Evolutionary conservation across 2,888 invertebrate genomes (phyloP), one percentile per base, ranked within the genome.

Genomic region (Scelioninae gen. 1): DNA sequence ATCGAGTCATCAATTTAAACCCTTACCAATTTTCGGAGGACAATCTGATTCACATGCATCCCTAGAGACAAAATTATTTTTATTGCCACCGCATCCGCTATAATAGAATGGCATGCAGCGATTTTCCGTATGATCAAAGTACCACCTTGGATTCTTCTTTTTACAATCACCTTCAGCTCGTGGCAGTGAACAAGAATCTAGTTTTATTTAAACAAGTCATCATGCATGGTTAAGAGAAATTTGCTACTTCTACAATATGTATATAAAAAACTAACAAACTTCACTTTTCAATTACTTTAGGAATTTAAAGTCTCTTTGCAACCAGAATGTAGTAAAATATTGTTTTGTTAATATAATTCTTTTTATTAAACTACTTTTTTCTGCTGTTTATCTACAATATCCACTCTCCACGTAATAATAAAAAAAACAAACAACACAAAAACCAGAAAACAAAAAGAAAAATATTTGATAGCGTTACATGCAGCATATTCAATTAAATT

Each of bases 51-150:
- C 95, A 92, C 98, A 98, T 89, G 94, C 94, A 86, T 95, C 95
- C 92, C 94, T 94, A 89, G 95, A 95, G 84, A 93, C 93, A 94
- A 97, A 98, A 92, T 95, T 96, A 93, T 98, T 98, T 89, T 93
- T 95, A 93, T 98, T 98, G 87, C 97, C 98, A 85, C 95, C 96
- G 93, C 98, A 98, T 86, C 98, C 98, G 86, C 96, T 95, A 93
- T 96, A 98, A 94, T 97, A 97, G 94, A 98, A 98, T 65, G 97
- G 97, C 93, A 96, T 94, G 94, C 98, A 99, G 86, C 96, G 94
- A 93, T 96, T 96, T 92, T 97, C 96, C 56, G 94, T 93, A 85
- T 94, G 94, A 92, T 97, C 96, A 94, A 96, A 98, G 92, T 96
- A 95, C 98, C 98, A 99, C 88, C 95, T 94, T 77, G 97, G 95